phyloP scores from a whole-genome alignment of 2,888 invertebrate genomes.

The Therioaphis trifolii region DNA sequence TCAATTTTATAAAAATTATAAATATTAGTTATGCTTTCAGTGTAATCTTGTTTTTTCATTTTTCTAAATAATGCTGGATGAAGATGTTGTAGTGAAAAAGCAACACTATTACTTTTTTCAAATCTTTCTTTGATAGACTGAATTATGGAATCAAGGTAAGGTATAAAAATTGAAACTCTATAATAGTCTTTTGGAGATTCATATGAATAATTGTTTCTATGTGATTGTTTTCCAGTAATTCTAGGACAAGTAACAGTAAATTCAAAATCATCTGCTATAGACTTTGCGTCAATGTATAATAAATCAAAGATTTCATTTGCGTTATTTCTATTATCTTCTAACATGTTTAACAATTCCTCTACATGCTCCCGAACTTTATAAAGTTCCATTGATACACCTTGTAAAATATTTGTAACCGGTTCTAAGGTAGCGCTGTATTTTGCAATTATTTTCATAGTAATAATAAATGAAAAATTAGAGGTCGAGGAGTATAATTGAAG shows the following conservation, averaged over 20 bases:
- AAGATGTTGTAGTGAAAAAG: conserved; percentile 2
- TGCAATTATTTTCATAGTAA: background rate
- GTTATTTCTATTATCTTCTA: background rate
- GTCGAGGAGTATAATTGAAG: background rate
- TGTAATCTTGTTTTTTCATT: background rate
- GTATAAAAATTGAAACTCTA: too few relatives aligned
- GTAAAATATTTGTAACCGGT: background rate
- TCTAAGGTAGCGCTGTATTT: background rate
- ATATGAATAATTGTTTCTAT: background rate
- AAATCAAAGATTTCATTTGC: conserved; percentile 10
- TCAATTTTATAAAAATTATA: conserved; percentile 9
- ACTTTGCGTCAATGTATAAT: background rate
- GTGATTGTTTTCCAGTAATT: background rate
- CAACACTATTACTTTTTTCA: conserved; percentile 9
- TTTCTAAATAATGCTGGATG: background rate
- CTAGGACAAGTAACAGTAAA: background rate
- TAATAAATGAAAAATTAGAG: conserved; percentile 22
- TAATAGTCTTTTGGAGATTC: background rate
- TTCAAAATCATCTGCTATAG: background rate
- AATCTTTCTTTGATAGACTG: background rate
- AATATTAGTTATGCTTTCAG: conserved; percentile 1
- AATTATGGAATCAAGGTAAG: background rate
- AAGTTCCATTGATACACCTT: background rate
- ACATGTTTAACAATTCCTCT: background rate
- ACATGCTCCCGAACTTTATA: conserved; percentile 6